These are phyloP conservation scores for Sarcophaga carnaria DNA, from an alignment of 2,888 invertebrate species.

Conservation along the genomic window DNA sequence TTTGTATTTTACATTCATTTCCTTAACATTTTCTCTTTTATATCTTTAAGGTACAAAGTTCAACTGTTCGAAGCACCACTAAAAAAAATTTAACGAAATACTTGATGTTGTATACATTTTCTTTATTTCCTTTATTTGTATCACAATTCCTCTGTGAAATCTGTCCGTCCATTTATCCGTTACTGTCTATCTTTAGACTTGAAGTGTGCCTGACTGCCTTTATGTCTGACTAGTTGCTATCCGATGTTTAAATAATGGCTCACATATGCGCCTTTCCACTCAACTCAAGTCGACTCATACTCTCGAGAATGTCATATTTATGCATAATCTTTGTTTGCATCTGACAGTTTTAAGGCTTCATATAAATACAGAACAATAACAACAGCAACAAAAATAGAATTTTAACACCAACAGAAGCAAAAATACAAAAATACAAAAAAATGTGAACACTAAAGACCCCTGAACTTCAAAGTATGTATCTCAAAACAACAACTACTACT, in stretches of 20 bases:
- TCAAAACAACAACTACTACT: not conserved
- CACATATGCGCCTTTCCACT: constrained; percentile 31
- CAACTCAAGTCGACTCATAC: constrained; percentile 32
- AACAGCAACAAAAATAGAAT: constrained; percentile 42
- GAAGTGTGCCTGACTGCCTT: not conserved
- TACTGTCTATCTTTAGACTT: constrained; percentile 7
- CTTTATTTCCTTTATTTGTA: constrained; percentile 41
- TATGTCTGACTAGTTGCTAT: constrained; percentile 23
- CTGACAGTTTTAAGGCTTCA: constrained; percentile 67
- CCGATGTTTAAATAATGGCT: constrained; percentile 54
- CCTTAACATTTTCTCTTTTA: constrained; percentile 14
- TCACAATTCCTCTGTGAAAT: not conserved
- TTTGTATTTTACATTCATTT: not conserved
- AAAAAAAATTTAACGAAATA: constrained; percentile 19
- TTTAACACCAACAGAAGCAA: not conserved
- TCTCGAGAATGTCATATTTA: constrained; percentile 54
- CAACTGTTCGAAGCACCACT: constrained; percentile 51
- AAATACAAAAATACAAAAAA: not conserved
- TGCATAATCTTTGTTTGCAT: constrained; percentile 62
- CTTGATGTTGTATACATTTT: constrained; percentile 49
- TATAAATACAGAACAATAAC: constrained; percentile 43
- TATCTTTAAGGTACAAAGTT: constrained; percentile 61
- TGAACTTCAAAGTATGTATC: constrained; percentile 55
- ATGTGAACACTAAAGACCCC: constrained; percentile 49
- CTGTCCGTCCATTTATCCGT: not conserved